phyloP scores from a whole-genome alignment of 2,888 invertebrate species.

The Nasonovia ribisnigri region DNA sequence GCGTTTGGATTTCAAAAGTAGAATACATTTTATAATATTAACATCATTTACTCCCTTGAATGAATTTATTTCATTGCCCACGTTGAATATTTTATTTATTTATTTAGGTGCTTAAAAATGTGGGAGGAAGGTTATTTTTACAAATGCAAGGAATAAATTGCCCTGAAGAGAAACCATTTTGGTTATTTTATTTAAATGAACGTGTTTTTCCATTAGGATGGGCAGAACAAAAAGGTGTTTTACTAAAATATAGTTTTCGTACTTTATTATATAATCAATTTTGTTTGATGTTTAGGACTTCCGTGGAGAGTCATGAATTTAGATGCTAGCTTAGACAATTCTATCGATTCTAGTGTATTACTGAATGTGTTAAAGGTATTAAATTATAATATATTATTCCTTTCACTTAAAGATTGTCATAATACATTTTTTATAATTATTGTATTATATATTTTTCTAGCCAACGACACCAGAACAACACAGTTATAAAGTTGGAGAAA shows the following conservation, averaged over 20 bases:
- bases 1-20: slow-evolving; percentile 63
- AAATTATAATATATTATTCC: background rate
- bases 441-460: slow-evolving; percentile 16
- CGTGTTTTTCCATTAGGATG: slow-evolving; percentile 63
- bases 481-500: slow-evolving; percentile 55
- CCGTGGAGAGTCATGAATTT: slow-evolving; percentile 71
- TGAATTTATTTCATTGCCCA: background rate
- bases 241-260: background rate
- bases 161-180: slow-evolving; percentile 47
- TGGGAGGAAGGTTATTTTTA: slow-evolving; percentile 54
- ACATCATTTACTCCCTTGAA: background rate
- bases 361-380: slow-evolving; percentile 51
- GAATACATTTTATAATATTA: background rate
- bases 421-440: background rate
- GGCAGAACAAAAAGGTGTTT: slow-evolving; percentile 61
- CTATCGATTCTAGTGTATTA: slow-evolving; percentile 16
- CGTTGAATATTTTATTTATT: background rate
- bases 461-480: slow-evolving; percentile 48
- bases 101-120: slow-evolving; percentile 46
- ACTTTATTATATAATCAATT: slow-evolving; percentile 69
- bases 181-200: slow-evolving; percentile 60
- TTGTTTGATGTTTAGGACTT: slow-evolving; percentile 72
- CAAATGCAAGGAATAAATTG: slow-evolving; percentile 42
- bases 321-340: slow-evolving; percentile 66
- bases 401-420: background rate